These are phyloP conservation scores for Pipistrellus pygmaeus DNA, from an alignment of 2,797 vertebrate species.

Conservation along the genomic window DNA sequence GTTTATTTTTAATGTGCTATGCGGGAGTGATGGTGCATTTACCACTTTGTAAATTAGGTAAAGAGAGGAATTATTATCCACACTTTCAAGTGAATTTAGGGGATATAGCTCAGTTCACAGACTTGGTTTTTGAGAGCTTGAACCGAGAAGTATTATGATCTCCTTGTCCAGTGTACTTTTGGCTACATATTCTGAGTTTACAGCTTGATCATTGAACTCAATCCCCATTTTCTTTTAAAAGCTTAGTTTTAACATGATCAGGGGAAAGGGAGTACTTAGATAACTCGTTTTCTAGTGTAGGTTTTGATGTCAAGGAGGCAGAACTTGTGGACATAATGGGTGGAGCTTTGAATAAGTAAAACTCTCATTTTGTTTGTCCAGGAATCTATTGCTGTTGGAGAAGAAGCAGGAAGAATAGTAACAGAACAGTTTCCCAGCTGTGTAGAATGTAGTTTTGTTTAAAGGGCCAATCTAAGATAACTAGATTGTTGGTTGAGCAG, in stretches of 20 bases:
- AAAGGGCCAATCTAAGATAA: conserved; percentile 36
- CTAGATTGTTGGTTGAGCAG: conserved; percentile 54
- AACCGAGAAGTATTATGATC: conserved; percentile 22
- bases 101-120: not conserved
- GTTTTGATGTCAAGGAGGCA: conserved; percentile 74
- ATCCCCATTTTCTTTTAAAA: conserved; percentile 52
- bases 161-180: conserved; percentile 27
- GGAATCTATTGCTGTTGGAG: conserved; percentile 57
- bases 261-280: not conserved
- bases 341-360: conserved; percentile 82
- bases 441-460: conserved; percentile 12
- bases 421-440: conserved; percentile 48
- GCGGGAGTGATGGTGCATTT: not conserved
- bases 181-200: conserved; percentile 35
- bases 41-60: conserved; percentile 26
- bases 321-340: conserved; percentile 68
- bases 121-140: not conserved
- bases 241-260: not conserved
- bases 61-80: not conserved
- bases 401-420: conserved; percentile 53
- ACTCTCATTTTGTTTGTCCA: conserved; percentile 64
- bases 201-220: conserved; percentile 18
- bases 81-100: conserved; percentile 10
- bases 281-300: conserved; percentile 59
- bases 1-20: not conserved